Percentiles rank a stretch among this genome's conserved stretches.
These are phyloP conservation scores for Acanthurus leucopareius DNA, from an alignment of 2,797 vertebrate species.

Conservation along the genomic window DNA sequence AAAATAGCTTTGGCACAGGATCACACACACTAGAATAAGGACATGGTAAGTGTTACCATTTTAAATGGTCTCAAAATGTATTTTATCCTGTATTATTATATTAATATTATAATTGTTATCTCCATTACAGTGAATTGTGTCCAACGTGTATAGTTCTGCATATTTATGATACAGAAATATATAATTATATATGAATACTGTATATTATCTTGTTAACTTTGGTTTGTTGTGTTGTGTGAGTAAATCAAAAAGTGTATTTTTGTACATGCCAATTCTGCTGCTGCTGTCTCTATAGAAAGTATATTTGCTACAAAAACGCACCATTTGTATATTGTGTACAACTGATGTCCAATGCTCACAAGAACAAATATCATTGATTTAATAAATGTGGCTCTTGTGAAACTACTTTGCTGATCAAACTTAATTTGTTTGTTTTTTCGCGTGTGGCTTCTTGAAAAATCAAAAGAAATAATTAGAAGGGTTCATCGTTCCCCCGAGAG, in stretches of 20 bases:
- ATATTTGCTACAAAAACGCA: constrained; percentile 81
- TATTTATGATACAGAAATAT: constrained; percentile 89
- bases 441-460: no score
- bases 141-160: constrained; percentile 87
- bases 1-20: not conserved
- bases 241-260: constrained; percentile 93
- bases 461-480: no score
- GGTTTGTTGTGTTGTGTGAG: constrained; percentile 79
- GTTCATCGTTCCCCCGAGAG: no score
- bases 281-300: constrained; percentile 87
- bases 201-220: constrained; percentile 79
- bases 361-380: constrained; percentile 62
- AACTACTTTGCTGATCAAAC: constrained; percentile 23
- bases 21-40: constrained; percentile 43
- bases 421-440: constrained; percentile 3
- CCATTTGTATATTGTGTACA: constrained; percentile 81
- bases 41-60: constrained; percentile 25
- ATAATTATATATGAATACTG: constrained; percentile 84
- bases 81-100: constrained; percentile 54
- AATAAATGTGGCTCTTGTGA: constrained; percentile 80
- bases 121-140: constrained; percentile 81
- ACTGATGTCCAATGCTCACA: constrained; percentile 68
- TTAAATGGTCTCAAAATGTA: constrained; percentile 47
- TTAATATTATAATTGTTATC: constrained; percentile 67
- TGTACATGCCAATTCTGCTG: constrained; percentile 95